Conservation (phyloP, 2,888 invertebrate species). For the Pachycephus smyrnensis region DNA sequence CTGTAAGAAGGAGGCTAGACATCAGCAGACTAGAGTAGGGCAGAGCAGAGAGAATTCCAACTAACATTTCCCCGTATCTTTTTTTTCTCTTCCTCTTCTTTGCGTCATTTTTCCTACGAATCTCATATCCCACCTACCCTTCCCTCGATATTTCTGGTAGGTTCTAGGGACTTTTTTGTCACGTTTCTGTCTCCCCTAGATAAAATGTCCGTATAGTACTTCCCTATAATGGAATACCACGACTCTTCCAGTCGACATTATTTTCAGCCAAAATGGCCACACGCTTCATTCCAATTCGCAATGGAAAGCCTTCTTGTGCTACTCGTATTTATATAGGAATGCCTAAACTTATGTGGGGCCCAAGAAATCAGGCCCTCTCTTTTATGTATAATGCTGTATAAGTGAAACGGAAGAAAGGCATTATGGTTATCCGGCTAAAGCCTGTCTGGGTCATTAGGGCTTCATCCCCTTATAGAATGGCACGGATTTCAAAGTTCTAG, state of each 20-base stretch:
- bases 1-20: constrained; percentile 11
- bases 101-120: not conserved
- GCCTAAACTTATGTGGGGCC: too few relatives aligned
- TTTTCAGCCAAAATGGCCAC: too few relatives aligned
- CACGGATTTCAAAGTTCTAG: too few relatives aligned
- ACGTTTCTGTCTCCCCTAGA: constrained; percentile 10
- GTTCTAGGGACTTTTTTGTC: not conserved
- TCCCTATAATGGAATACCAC: too few relatives aligned
- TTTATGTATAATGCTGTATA: constrained; percentile 30
- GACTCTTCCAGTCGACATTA: too few relatives aligned
- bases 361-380: too few relatives aligned
- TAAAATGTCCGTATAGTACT: constrained; percentile 16
- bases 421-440: constrained; percentile 53
- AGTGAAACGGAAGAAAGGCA: constrained; percentile 56
- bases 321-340: too few relatives aligned
- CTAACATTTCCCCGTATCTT: constrained; percentile 14
- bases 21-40: constrained; percentile 11
- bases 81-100: not conserved
- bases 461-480: too few relatives aligned
- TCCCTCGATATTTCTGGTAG: too few relatives aligned
- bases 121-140: too few relatives aligned
- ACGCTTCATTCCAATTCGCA: too few relatives aligned
- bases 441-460: constrained; percentile 48
- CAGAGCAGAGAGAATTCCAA: constrained; percentile 7
- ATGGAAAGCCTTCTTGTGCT: too few relatives aligned